Conservation (phyloP, 92 coral and sea anemone species). For the Epizoanthus ramosus region DNA sequence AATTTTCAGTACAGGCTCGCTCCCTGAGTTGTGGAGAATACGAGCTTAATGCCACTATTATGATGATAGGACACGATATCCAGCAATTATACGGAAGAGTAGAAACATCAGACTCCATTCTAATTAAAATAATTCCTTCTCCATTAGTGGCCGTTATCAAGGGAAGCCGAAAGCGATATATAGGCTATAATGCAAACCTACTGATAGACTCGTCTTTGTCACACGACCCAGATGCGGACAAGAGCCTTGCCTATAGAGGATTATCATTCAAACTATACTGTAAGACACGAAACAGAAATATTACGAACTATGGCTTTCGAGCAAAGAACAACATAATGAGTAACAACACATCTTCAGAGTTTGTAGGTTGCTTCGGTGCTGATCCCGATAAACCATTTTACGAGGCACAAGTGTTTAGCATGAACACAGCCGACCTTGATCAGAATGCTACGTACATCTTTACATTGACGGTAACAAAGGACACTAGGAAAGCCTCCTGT, state of each 20-base stretch:
- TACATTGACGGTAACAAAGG: constrained; percentile 57
- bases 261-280: constrained; percentile 61
- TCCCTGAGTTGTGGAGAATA: constrained; percentile 49
- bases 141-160: constrained; percentile 52
- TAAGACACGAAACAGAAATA: background rate
- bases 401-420: constrained; percentile 20
- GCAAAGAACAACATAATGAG: constrained; percentile 17
- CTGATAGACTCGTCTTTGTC: constrained; percentile 52
- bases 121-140: constrained; percentile 45
- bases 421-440: constrained; percentile 48
- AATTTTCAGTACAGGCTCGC: too few relatives aligned
- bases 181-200: constrained; percentile 41
- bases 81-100: constrained; percentile 62
- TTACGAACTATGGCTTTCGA: constrained; percentile 6
- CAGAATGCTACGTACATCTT: constrained; percentile 68
- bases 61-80: constrained; percentile 55
- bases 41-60: constrained; percentile 23
- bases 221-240: constrained; percentile 58
- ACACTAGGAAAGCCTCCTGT: constrained; percentile 46
- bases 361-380: background rate
- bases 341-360: too few relatives aligned
- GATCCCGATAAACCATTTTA: constrained; percentile 34
- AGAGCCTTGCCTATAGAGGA: background rate
- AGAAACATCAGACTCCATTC: background rate
- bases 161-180: constrained; percentile 35